Base-by-base conservation (phyloP, 2,113 vertebrate species). In the Carassius auratus region DNA sequence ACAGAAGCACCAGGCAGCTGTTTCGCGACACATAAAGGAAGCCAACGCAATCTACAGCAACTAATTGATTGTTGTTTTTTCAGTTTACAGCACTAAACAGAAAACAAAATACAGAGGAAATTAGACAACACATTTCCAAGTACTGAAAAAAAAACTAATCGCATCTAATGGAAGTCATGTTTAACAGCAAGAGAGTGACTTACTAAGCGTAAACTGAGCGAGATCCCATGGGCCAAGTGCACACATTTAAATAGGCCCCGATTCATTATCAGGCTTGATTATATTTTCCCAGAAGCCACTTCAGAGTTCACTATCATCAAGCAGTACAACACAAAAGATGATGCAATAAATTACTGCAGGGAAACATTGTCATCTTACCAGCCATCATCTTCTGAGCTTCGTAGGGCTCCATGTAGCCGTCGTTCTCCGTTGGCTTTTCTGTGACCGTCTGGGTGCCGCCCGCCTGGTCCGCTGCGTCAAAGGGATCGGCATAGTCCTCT, bases 381-480 rank as follows among this genome's bases (percentile, higher is more conserved):
- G 97, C 97, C 97, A 99, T 97, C 97, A 99, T 98, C 93, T 97
- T 98, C 93, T 99, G 98, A 76, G 98, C 98, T 91, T 99, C 97
- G 1, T 99, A 99, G 0, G 98, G 98, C 73, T 99, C 98, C 98
- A 99, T 98, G 92, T 99, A 99, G 17, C 98, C 98, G 0, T 99
- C 98, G 2, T 99, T 99, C 90, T 98, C 97, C 0, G 92, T 92
- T 85, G 96, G 94, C 89, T 97, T 98, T 89, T 98, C 97, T 26
- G 92, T 83, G 48, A 83, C 93, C 69, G 89, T 85, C 89, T 95
- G 95, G 79, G 91, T 90, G 15, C 95, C 93, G 0, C 93, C 95
- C 17, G 93, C 94, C 87, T 98, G 96, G 3, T 97, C 95, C 0
- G 96, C 95, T 0, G 96, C 96, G 76, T 99, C 98, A 0, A 99